These are phyloP conservation scores for Trachurus trachurus DNA, from an alignment of 2,797 vertebrate genomes.

Conservation along the genomic window DNA sequence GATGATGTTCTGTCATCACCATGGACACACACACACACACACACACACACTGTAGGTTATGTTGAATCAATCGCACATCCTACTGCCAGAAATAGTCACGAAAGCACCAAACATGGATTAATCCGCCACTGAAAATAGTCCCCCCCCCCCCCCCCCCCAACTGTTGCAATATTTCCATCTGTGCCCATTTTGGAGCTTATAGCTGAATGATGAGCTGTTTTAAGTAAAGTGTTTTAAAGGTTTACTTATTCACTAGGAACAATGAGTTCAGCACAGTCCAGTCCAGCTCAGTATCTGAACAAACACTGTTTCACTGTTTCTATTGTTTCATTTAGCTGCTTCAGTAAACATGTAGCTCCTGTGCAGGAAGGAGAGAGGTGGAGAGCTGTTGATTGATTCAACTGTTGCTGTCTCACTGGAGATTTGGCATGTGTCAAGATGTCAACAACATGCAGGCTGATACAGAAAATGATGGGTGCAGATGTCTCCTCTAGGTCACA, in stretches of 20 bases:
- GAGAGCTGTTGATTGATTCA: not conserved
- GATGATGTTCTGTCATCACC: not conserved
- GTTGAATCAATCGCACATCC: not conserved
- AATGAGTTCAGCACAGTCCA: not conserved
- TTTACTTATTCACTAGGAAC: not conserved
- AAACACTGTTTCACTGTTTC: too few relatives aligned
- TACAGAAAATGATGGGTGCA: not conserved
- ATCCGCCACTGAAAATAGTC: not conserved
- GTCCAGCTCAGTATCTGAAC: too few relatives aligned
- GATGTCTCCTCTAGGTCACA: not conserved
- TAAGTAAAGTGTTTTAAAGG: not conserved
- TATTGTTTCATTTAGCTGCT: too few relatives aligned
- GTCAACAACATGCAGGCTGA: not conserved
- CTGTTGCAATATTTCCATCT: not conserved
- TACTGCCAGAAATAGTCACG: not conserved
- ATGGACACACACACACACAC: conserved; percentile 1
- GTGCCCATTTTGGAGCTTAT: too few relatives aligned
- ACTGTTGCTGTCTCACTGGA: not conserved
- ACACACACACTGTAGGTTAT: not conserved
- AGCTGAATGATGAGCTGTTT: not conserved
- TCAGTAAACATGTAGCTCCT: too few relatives aligned
- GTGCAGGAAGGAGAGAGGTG: not conserved
- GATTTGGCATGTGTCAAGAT: not conserved
- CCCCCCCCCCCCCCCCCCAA: not conserved
- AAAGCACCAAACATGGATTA: not conserved